Evolutionary conservation across 2,113 vertebrate genomes (phyloP).

Genomic region (Strigops habroptila): DNA sequence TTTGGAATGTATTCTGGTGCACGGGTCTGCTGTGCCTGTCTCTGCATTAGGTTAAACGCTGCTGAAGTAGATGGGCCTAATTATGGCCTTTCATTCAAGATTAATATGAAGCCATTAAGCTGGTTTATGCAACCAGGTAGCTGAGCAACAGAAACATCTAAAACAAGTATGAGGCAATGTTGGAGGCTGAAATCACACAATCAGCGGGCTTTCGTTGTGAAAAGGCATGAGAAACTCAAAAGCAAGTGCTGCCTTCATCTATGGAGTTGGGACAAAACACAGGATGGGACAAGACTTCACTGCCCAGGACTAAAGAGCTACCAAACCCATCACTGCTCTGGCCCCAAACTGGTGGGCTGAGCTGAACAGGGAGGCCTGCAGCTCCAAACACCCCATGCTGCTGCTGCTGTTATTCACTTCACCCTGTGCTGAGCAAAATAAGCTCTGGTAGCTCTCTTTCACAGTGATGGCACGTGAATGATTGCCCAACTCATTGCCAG

Average conservation of each 20-base stretch:
- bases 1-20: neutral
- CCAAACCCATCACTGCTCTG: neutral
- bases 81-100: slow-evolving; percentile 53
- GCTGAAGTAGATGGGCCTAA: slow-evolving; percentile 31
- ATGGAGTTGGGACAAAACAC: neutral
- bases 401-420: rapidly evolving
- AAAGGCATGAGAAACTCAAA: neutral
- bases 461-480: neutral
- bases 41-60: neutral
- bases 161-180: slow-evolving; percentile 34
- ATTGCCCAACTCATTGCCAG: neutral
- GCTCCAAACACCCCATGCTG: rapidly evolving
- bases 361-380: neutral
- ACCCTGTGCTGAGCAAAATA: neutral
- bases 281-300: neutral
- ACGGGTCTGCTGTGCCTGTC: neutral
- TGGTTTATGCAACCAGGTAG: slow-evolving; percentile 58
- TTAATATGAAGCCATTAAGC: slow-evolving; percentile 47
- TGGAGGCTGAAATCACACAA: slow-evolving; percentile 1
- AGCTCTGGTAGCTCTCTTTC: neutral
- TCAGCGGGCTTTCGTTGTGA: neutral
- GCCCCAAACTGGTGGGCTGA: rapidly evolving
- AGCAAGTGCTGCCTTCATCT: neutral
- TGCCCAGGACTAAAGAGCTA: neutral
- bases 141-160: slow-evolving; percentile 52